These are phyloP conservation scores for Mythimna albipuncta DNA, from an alignment of 2,888 invertebrate species.

Conservation along the genomic window DNA sequence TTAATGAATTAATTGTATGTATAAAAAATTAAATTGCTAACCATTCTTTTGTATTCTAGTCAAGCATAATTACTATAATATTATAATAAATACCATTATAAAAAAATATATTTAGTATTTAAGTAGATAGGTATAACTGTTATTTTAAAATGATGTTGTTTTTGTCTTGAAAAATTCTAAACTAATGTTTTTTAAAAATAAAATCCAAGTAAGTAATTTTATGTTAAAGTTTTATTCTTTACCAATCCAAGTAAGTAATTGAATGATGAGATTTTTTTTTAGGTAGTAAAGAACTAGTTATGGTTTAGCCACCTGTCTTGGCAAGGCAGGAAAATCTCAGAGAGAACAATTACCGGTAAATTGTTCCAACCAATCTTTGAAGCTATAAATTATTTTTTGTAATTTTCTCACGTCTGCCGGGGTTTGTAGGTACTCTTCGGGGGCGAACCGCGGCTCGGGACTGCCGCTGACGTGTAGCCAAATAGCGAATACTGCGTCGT, in stretches of 20 bases:
- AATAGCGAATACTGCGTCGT: conserved; percentile 85
- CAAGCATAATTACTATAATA: conserved; percentile 46
- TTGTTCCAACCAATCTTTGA: conserved; percentile 82
- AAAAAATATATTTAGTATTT: not conserved
- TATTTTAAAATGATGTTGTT: conserved; percentile 6
- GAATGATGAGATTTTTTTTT: not conserved
- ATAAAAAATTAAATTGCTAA: conserved; percentile 22
- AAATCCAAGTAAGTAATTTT: not conserved
- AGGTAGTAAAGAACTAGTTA: not conserved
- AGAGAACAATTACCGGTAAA: conserved; percentile 72
- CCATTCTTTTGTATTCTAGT: conserved; percentile 69
- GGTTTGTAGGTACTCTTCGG: conserved; percentile 83
- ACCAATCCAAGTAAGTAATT: too few species aligned
- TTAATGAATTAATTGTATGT: conserved; percentile 4
- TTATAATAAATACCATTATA: not conserved
- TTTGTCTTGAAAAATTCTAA: conserved; percentile 32
- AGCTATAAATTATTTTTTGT: conserved; percentile 77
- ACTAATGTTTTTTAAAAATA: conserved; percentile 17
- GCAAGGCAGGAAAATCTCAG: conserved; percentile 56
- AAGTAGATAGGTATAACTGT: too few species aligned
- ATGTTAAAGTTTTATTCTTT: conserved; percentile 11
- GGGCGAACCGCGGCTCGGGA: conserved; percentile 83
- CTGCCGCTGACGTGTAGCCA: conserved; percentile 85
- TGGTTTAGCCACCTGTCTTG: not conserved
- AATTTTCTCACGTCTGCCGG: conserved; percentile 79